These are phyloP conservation scores for Cremastinae sp. DNA, from an alignment of 2,888 invertebrate species.

Conservation along the genomic window DNA sequence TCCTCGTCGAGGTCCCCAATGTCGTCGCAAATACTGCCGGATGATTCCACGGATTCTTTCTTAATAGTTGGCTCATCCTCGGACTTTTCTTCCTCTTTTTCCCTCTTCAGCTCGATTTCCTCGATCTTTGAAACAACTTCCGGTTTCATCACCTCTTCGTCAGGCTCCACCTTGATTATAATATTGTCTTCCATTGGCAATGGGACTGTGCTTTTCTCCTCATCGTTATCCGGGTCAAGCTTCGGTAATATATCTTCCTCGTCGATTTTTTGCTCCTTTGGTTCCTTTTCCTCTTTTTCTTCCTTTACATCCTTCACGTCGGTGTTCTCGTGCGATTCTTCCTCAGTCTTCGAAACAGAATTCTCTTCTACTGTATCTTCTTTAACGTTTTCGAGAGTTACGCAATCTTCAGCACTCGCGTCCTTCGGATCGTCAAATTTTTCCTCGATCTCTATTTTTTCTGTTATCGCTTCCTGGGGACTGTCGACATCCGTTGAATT, in stretches of 20 bases:
- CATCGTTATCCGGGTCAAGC: constrained; percentile 63
- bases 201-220: constrained; percentile 36
- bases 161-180: constrained; percentile 65
- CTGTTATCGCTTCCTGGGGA: constrained; percentile 34
- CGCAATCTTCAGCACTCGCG: no score
- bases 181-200: constrained; percentile 61
- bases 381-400: constrained; percentile 36
- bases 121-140: constrained; percentile 58
- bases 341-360: constrained; percentile 29
- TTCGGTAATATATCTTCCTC: constrained; percentile 46
- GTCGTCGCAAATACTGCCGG: constrained; percentile 80
- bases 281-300: constrained; percentile 44
- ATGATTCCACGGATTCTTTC: constrained; percentile 73
- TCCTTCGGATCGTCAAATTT: constrained; percentile 44
- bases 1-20: constrained; percentile 79
- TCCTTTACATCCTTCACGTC: constrained; percentile 20
- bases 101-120: constrained; percentile 67
- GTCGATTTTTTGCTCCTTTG: constrained; percentile 60
- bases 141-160: constrained; percentile 57
- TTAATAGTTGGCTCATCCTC: constrained; percentile 61
- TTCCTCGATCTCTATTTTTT: constrained; percentile 55
- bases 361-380: constrained; percentile 36
- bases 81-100: constrained; percentile 66
- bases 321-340: constrained; percentile 26
- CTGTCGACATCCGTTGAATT: constrained; percentile 28